Evolutionary conservation across 2,888 invertebrate genomes (phyloP).

Genomic region (Agonopterix arenella): DNA sequence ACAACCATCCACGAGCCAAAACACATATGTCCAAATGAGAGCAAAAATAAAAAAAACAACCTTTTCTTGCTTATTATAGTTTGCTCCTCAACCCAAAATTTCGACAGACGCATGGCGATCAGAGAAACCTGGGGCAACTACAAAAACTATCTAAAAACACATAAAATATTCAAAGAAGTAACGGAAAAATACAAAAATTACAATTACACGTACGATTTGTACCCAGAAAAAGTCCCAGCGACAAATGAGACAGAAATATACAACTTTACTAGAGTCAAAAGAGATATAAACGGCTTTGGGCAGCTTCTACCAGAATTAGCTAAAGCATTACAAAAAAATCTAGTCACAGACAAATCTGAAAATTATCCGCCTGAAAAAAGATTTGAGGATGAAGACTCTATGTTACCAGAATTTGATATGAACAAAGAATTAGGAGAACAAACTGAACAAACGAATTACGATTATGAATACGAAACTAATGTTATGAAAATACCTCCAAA

Average conservation of each 20-base stretch:
- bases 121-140: slow-evolving; percentile 83
- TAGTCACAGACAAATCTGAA: slow-evolving; percentile 37
- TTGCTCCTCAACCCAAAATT: slow-evolving; percentile 83
- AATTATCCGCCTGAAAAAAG: slow-evolving; percentile 33
- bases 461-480: slow-evolving; percentile 54
- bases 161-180: slow-evolving; percentile 36
- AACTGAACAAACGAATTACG: slow-evolving; percentile 23
- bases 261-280: slow-evolving; percentile 21
- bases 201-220: slow-evolving; percentile 55
- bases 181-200: slow-evolving; percentile 51
- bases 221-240: slow-evolving; percentile 14
- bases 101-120: slow-evolving; percentile 80
- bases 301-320: slow-evolving; percentile 53
- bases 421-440: slow-evolving; percentile 51
- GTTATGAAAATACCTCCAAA: slow-evolving; percentile 67
- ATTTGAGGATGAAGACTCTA: slow-evolving; percentile 41
- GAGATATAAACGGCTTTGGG: slow-evolving; percentile 45
- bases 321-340: slow-evolving; percentile 43
- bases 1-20: slow-evolving; percentile 81
- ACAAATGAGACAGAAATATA: slow-evolving; percentile 15
- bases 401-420: slow-evolving; percentile 63
- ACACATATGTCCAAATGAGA: slow-evolving; percentile 62
- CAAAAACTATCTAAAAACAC: slow-evolving; percentile 42
- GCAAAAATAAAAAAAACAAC: slow-evolving; percentile 34
- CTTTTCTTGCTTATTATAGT: slow-evolving; percentile 84